Conservation (phyloP, 2,113 vertebrate genomes). For the Limanda limanda region DNA sequence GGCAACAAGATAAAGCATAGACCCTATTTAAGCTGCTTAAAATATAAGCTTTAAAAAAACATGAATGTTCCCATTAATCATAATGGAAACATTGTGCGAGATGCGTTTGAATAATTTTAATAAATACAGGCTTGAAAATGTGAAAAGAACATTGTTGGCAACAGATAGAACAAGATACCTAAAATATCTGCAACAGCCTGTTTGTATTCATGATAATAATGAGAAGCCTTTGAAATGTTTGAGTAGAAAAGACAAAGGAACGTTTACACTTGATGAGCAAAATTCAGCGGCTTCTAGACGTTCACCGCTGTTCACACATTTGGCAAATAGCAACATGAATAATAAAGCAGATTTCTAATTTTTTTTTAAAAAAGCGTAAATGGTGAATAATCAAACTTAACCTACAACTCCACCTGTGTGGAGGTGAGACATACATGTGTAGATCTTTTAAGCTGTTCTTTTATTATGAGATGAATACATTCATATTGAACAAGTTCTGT, state of each 20-base stretch:
- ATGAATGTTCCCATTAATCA: neutral
- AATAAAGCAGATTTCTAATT: neutral
- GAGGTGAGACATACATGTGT: neutral
- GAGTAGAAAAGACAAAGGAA: no score
- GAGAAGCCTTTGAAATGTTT: no score
- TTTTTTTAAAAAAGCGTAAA: neutral
- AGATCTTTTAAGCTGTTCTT: neutral
- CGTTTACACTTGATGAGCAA: no score
- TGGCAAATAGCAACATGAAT: conserved; percentile 10
- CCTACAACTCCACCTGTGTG: neutral
- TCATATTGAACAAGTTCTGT: neutral
- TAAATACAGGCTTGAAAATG: conserved; percentile 6
- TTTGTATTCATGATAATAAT: neutral
- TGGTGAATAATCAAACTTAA: neutral
- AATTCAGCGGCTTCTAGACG: no score
- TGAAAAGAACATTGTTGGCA: conserved; percentile 44
- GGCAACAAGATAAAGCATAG: neutral
- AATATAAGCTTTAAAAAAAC: conserved; percentile 18
- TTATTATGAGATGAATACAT: no score
- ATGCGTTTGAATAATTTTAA: neutral
- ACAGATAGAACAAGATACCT: conserved; percentile 6
- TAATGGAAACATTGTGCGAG: neutral
- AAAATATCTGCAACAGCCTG: neutral
- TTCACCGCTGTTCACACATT: neutral
- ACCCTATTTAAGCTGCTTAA: conserved; percentile 8